A percentile compares a stretch with the other conserved stretches of the same genome.
Conservation (phyloP, 2,888 invertebrate species). For the Hirtodrosophila cameraria region DNA sequence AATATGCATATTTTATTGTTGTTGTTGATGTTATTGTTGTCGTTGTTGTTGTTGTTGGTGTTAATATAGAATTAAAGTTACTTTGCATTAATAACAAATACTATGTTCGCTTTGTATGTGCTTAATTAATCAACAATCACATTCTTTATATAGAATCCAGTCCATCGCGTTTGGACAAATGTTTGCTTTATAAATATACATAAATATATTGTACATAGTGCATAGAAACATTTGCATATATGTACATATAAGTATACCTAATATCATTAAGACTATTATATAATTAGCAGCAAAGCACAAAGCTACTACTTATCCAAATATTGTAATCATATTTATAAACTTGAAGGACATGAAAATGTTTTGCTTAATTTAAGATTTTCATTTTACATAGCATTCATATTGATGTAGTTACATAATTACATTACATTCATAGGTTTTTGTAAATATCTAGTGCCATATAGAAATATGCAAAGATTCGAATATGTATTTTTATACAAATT, state of each 20-base stretch:
- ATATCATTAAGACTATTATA: neutral
- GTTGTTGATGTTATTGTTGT: slow-evolving; percentile 31
- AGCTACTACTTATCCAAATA: neutral
- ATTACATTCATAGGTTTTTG: neutral
- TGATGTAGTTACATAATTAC: neutral
- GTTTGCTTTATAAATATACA: neutral
- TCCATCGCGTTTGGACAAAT: neutral
- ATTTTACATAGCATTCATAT: neutral
- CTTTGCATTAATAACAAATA: slow-evolving; percentile 21
- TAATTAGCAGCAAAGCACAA: slow-evolving; percentile 13
- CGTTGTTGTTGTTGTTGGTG: slow-evolving; percentile 32
- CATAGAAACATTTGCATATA: neutral
- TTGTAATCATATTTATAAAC: neutral
- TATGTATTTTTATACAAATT: too few species aligned
- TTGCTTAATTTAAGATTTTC: neutral
- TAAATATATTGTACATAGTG: neutral
- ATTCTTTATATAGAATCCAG: neutral
- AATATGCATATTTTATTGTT: slow-evolving; percentile 24
- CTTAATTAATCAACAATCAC: neutral
- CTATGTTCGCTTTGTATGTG: neutral
- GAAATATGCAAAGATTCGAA: too few species aligned
- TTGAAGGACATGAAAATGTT: neutral
- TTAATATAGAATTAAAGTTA: slow-evolving; percentile 30
- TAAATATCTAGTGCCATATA: too few species aligned
- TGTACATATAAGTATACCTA: too few species aligned